Base-by-base conservation (phyloP, 2,113 vertebrate genomes). In the Recurvirostra avosetta region DNA sequence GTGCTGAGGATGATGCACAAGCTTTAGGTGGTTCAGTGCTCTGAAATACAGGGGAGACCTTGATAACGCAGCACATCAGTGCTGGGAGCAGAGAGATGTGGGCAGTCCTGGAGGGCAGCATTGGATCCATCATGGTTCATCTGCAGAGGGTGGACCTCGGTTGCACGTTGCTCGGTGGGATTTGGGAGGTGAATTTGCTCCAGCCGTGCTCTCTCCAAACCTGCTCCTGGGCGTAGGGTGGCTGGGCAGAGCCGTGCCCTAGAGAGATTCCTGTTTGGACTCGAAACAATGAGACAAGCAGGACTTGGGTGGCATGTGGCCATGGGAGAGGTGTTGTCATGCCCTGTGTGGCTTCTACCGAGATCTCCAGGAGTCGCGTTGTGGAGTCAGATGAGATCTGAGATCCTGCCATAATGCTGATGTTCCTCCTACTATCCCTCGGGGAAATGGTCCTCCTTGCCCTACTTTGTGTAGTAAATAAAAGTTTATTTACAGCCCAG, bases 391-490 rank as follows among this genome's bases (percentile, higher is more conserved):
- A 88, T 66, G 40, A 84, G 74, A 72, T 58, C 62, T 68, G 74
- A 87, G 50, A 74, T 88, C 41, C 62, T 78, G 76, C 59, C 2
- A 0, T 36, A 59, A 17, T 9, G 15, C 14, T 79, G 75, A 50
- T 86, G 45, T 90, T 93, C 92, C 74, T 95, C 65, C 43, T 77
- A 66, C 80, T 34, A 6, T 76, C 71, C 75, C 82, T 58, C 1
- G 2, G 66, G 85, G 86, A 93, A 88, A 29, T 1, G 1, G 20
- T 92, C 56, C 68, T 86, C 88, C 65, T 93, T 91, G 68, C 68
- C 90, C 92, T 92, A 73, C 62, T 95, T 91, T 68, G 52, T 59
- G 62, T 94, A 91, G 92, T 75, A 94, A 96, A 96, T 89, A 89
- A 40, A 95, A 90, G 77, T 92, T 95, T 91, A 78, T 94, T 95